Evolutionary conservation across 1,140 invertebrate species (phyloP).

Genomic region (Homarus americanus): DNA sequence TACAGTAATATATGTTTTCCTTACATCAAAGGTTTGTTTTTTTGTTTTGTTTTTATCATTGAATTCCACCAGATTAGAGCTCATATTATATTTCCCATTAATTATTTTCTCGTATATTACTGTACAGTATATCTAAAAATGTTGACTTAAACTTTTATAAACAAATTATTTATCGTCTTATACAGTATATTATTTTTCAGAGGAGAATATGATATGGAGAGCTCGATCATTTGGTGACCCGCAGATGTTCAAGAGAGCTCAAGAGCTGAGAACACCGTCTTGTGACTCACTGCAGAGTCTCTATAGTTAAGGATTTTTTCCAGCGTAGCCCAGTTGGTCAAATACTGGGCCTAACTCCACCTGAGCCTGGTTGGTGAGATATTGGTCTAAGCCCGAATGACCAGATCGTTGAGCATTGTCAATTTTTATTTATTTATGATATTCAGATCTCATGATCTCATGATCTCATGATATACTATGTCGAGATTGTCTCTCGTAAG

Average conservation of each 20-base stretch:
- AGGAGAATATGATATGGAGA: constrained; percentile 92
- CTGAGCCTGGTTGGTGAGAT: constrained; percentile 5
- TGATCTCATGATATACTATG: too few relatives aligned
- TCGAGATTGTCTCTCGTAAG: too few relatives aligned
- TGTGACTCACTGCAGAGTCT: constrained; percentile 90
- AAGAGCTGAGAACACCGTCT: constrained; percentile 90
- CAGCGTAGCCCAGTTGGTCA: background rate
- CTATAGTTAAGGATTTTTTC: constrained; percentile 75
- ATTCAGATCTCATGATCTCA: too few relatives aligned
- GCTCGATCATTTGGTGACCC: constrained; percentile 89
- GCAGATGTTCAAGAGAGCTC: constrained; percentile 87
- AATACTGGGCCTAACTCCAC: background rate
- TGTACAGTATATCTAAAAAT: too few relatives aligned
- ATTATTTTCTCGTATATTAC: too few relatives aligned
- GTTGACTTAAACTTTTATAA: too few relatives aligned
- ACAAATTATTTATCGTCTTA: too few relatives aligned
- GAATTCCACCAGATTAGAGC: too few relatives aligned
- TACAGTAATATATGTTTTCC: too few relatives aligned
- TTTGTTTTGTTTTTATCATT: too few relatives aligned
- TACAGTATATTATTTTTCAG: constrained; percentile 82
- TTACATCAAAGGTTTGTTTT: too few relatives aligned
- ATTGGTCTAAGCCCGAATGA: background rate
- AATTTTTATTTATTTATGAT: background rate
- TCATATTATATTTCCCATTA: too few relatives aligned
- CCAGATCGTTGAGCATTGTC: background rate